phyloP scores from a whole-genome alignment of 2,888 invertebrate species.

The Parapristionchus giblindavisi region DNA sequence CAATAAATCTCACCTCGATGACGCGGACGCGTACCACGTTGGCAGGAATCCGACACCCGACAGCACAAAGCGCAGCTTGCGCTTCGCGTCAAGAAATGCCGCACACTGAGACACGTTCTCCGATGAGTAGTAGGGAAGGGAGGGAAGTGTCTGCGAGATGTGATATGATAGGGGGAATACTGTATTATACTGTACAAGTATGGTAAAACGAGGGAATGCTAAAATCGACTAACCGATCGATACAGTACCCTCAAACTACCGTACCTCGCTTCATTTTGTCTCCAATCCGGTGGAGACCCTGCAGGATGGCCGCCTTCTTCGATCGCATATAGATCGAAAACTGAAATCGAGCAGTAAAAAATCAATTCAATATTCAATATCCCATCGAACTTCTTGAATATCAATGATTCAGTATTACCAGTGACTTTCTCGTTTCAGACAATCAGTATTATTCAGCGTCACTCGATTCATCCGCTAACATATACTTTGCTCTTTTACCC shows the following conservation, averaged over 20 bases:
- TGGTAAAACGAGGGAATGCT: no score
- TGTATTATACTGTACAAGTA: not conserved
- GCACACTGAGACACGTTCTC: slow-evolving; percentile 63
- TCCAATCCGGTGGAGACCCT: slow-evolving; percentile 43
- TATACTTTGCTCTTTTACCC: no score
- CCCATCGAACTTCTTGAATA: not conserved
- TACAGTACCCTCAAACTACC: not conserved
- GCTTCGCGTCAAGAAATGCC: slow-evolving; percentile 81
- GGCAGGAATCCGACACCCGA: slow-evolving; percentile 79
- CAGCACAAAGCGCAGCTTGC: slow-evolving; percentile 87
- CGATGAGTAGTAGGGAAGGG: slow-evolving; percentile 58
- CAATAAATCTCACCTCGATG: not conserved
- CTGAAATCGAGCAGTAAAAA: not conserved
- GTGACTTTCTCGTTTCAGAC: not conserved
- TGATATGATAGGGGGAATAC: not conserved
- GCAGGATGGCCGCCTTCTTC: slow-evolving; percentile 39
- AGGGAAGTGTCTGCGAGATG: slow-evolving; percentile 1
- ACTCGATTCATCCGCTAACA: no score
- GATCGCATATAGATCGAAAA: slow-evolving; percentile 35
- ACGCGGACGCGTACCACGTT: slow-evolving; percentile 23
- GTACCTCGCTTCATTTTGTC: slow-evolving; percentile 42
- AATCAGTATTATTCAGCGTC: no score
- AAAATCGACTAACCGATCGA: no score
- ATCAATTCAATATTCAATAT: not conserved
- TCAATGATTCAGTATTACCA: not conserved